phyloP scores from a whole-genome alignment of 2,888 invertebrate genomes.

The Iselma pallidipennis region DNA sequence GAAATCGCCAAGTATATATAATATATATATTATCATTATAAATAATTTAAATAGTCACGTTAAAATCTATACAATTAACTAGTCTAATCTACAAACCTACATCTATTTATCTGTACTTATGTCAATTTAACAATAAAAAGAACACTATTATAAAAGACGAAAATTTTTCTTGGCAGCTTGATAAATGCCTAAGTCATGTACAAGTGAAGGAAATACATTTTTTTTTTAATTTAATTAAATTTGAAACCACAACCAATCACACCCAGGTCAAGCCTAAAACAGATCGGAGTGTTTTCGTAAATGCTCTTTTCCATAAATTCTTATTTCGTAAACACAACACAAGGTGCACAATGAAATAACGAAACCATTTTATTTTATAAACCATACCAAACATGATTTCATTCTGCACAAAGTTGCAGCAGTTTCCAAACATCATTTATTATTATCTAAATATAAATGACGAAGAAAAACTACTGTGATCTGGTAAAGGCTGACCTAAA shows the following conservation, averaged over 20 bases:
- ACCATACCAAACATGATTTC: slow-evolving; percentile 43
- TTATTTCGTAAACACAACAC: slow-evolving; percentile 89
- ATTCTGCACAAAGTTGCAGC: slow-evolving; percentile 53
- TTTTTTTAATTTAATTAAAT: not conserved
- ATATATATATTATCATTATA: too few relatives aligned
- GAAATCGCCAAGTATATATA: slow-evolving; percentile 27
- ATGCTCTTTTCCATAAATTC: slow-evolving; percentile 83
- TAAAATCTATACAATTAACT: slow-evolving; percentile 38
- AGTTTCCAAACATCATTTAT: slow-evolving; percentile 23
- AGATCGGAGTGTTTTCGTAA: slow-evolving; percentile 84
- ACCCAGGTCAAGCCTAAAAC: slow-evolving; percentile 26
- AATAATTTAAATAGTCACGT: slow-evolving; percentile 40
- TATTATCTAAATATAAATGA: not conserved
- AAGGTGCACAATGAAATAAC: slow-evolving; percentile 61
- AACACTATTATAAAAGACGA: slow-evolving; percentile 21
- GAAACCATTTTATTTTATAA: slow-evolving; percentile 38
- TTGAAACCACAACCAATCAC: slow-evolving; percentile 4
- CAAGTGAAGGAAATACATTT: not conserved
- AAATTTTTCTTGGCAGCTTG: slow-evolving; percentile 28
- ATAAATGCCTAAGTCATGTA: slow-evolving; percentile 28
- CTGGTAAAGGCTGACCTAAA: slow-evolving; percentile 32
- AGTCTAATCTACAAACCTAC: slow-evolving; percentile 25
- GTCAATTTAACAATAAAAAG: slow-evolving; percentile 25
- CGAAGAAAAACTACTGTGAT: slow-evolving; percentile 38
- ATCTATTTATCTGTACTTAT: slow-evolving; percentile 23